Base-by-base conservation (phyloP, 2,797 vertebrate species). In the Aeoliscus strigatus region DNA sequence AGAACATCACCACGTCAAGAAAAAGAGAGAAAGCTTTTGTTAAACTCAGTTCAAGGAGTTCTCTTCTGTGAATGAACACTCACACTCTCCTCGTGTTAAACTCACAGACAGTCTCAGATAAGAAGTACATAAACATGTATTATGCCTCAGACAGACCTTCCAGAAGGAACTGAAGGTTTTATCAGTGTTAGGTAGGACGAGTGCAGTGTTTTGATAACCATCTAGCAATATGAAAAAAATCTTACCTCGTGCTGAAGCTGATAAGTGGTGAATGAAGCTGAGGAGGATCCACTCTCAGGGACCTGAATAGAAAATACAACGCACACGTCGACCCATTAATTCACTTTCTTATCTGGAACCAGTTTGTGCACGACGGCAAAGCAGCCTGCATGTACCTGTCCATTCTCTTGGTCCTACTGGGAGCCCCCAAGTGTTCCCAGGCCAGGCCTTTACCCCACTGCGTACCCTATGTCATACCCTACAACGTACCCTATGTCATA, bases 1-100 rank as follows among this genome's bases (percentile, higher is more conserved):
- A 72, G n/a, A 77, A 80, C 51, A 80, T 60, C 51, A 45, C 45
- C 48, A 39, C 51, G 60, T 56, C 21, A 37, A 55, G 58, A 50
- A 27, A 39, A 18, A 32, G 9, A 27, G 3, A 26, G 10, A 26
- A 1, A 23, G 49, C 14, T 42, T 28, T 16, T 58, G 41, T 48
- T 43, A 6, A 44, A 60, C 35, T 38, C 40, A 37, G 28, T 46
- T 65, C 17, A 56, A 63, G 18, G 4, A 11, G 12, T 33, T 35
- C 31, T 39, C n/a, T 48, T 53, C 10, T 16, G 9, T 34, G 46
- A n/a, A 13, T 12, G 13, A 35, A 4, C 13, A 9, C 14, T 13
- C 28, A 31, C 29, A 14, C 10, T 9, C 14, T 9, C 11, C 8
- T 3, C 26, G 21, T n/a, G 14, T 14, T 3, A 17, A 14, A 30